Conservation (phyloP, 1,140 invertebrate species). For the Sarcophaga peregrina region DNA sequence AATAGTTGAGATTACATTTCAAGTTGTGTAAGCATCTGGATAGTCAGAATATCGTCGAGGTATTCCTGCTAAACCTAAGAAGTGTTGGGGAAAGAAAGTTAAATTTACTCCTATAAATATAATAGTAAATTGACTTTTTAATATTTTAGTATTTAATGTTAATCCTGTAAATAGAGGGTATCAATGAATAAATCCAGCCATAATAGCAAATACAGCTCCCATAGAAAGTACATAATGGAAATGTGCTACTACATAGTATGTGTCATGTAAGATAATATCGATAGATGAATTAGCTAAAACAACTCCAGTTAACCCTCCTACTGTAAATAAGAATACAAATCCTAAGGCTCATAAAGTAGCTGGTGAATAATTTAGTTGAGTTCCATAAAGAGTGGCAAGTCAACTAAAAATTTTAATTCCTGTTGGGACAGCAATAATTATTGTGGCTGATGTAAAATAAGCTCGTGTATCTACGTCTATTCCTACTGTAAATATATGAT, state of each 20-base stretch:
- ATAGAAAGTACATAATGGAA: slow-evolving; percentile 79
- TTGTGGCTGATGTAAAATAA: slow-evolving; percentile 50
- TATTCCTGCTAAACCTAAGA: no score
- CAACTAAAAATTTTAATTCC: no score
- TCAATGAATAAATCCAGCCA: slow-evolving; percentile 76
- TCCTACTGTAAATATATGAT: slow-evolving; percentile 65
- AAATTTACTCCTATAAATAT: no score
- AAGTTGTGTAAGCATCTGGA: no score
- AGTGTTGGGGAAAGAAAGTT: no score
- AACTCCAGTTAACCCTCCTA: slow-evolving; percentile 74
- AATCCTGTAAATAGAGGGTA: slow-evolving; percentile 73
- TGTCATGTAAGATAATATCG: slow-evolving; percentile 67
- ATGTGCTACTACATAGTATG: slow-evolving; percentile 63
- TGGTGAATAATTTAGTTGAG: no score
- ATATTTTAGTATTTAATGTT: slow-evolving; percentile 68
- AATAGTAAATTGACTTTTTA: slow-evolving; percentile 46
- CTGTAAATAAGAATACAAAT: slow-evolving; percentile 78
- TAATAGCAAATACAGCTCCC: slow-evolving; percentile 78
- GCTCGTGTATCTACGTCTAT: no score
- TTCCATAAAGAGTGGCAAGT: no score
- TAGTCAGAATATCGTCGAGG: no score
- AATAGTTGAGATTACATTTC: slow-evolving; percentile 45
- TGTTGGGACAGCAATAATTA: slow-evolving; percentile 73
- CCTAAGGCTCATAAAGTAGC: slow-evolving; percentile 72
- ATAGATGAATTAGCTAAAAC: slow-evolving; percentile 78